Base-by-base conservation (phyloP, 2,797 vertebrate genomes). In the Sylvilagus floridanus region DNA sequence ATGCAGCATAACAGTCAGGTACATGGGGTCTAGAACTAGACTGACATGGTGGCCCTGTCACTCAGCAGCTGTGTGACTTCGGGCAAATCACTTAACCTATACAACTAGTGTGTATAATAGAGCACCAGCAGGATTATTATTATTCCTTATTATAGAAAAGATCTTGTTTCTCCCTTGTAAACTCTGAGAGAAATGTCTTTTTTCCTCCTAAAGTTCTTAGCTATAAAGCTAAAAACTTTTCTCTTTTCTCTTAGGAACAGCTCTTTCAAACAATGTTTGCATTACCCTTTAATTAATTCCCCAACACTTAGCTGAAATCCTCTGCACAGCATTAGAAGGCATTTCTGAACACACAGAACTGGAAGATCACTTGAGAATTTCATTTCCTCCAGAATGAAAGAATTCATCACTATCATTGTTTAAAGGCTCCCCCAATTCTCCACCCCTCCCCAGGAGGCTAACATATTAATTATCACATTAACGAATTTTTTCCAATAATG, bases 181-280 rank as follows among this genome's bases (percentile, higher is more conserved):
- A 89, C 57, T 66, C 81, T 57, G 21, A 93, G 54, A 91, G 37
- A 79, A 92, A 91, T 9, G 7, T 28, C 4, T 30, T 86, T 76
- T 85, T 91, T 54, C 17, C 71, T 84, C 77, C 30, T 71, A 85
- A 89, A 91, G 52, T 60, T 35, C 47, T 75, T 81, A 66, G 54
- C 77, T 85, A 91, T 83, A 94, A 71, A 93, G 69, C 10, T 76
- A 47, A 86, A 95, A 57, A 28, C 65, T 82, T 78, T 76, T 71
- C 30, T 94, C 85, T 75, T 69, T 76, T 71, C 30, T 94, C 85
- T 75, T 69, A 24, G 12, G 63, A 30, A 81, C 75, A 37, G 21
- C 54, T 78, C 71, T 90, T 93, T 71, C 66, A 72, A 81, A 90
- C 50, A 63, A 60, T 52, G 65, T 24, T 92, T 12, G 73, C 21